Conservation (phyloP, 2,113 vertebrate genomes). For the Chaetura pelagica region DNA sequence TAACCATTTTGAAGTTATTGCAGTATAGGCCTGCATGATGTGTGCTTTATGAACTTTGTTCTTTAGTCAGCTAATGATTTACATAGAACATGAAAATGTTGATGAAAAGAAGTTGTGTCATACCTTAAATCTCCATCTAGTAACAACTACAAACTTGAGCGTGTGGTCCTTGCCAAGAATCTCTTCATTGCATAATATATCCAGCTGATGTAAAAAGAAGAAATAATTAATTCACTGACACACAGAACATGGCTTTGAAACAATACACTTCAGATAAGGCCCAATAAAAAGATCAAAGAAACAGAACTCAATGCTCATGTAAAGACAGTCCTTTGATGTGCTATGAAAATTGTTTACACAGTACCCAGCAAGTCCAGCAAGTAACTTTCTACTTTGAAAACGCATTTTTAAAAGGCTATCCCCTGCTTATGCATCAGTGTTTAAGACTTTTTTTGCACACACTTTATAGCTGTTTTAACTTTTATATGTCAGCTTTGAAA, state of each 20-base stretch:
- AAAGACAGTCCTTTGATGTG: not conserved
- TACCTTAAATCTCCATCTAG: slow-evolving; percentile 97
- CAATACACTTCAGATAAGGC: not conserved
- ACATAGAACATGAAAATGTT: not conserved
- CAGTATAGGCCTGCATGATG: not conserved
- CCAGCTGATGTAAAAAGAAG: slow-evolving; percentile 81
- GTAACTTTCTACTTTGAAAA: not conserved
- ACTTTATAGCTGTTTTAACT: not conserved
- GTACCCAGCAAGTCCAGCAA: not conserved
- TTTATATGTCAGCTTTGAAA: not conserved
- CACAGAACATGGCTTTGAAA: not conserved
- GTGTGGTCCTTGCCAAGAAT: slow-evolving; percentile 97
- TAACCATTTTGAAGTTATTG: not conserved
- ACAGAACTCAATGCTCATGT: not conserved
- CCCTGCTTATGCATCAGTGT: not conserved
- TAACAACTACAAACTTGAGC: slow-evolving; percentile 96
- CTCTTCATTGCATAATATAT: slow-evolving; percentile 98
- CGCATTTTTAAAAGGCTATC: not conserved
- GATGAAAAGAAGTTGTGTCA: not conserved
- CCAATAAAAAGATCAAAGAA: not conserved
- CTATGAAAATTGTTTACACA: not conserved
- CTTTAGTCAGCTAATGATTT: not conserved
- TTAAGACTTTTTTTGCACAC: not conserved
- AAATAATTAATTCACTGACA: not conserved
- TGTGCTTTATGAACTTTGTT: not conserved